Evolutionary conservation across 2,797 vertebrate genomes (phyloP).

Genomic region (Lithobates pipiens): DNA sequence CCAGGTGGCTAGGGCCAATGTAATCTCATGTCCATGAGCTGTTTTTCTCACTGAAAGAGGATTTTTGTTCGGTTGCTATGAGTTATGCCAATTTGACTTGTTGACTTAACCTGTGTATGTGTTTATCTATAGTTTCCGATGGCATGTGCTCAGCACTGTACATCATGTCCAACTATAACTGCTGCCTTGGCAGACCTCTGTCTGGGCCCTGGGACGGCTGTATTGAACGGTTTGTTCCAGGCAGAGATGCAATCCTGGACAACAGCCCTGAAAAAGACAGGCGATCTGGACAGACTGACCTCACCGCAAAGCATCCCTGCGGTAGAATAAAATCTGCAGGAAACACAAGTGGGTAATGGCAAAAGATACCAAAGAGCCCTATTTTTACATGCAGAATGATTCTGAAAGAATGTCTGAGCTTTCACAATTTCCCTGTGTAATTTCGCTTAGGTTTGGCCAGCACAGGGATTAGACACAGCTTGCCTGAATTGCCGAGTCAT

Average conservation of each 20-base stretch:
- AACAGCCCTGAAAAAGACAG: not conserved
- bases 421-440: slow-evolving; percentile 52
- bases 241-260: slow-evolving; percentile 11
- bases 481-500: slow-evolving; percentile 32
- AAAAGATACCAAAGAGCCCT: slow-evolving; percentile 40
- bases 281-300: slow-evolving; percentile 33
- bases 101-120: too few species aligned
- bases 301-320: not conserved
- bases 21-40: too few species aligned
- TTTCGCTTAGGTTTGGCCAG: slow-evolving; percentile 34
- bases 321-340: slow-evolving; percentile 18
- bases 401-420: slow-evolving; percentile 40
- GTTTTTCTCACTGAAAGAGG: too few species aligned
- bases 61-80: too few species aligned
- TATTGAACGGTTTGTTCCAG: slow-evolving; percentile 37
- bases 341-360: slow-evolving; percentile 5
- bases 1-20: too few species aligned
- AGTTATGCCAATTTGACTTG: too few species aligned
- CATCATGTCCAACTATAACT: not conserved
- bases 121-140: too few species aligned
- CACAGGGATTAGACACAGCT: slow-evolving; percentile 37
- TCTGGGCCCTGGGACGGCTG: not conserved
- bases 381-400: slow-evolving; percentile 28
- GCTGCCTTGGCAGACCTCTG: not conserved
- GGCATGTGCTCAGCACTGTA: not conserved